Evolutionary conservation across 92 coral and sea anemone species (phyloP).

Genomic region (Paramuricea clavata): DNA sequence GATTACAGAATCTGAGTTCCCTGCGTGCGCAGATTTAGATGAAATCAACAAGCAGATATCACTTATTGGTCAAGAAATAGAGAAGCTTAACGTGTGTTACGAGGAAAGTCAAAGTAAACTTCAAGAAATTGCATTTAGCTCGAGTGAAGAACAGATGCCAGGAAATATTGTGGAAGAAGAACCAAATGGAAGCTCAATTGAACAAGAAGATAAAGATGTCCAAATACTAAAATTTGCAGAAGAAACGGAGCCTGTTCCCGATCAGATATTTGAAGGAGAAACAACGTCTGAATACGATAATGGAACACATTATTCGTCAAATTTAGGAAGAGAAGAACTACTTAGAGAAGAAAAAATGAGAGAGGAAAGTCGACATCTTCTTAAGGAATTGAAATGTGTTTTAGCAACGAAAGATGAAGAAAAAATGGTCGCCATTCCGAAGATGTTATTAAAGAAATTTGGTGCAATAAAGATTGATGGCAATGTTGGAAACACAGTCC

Average conservation of each 20-base stretch:
- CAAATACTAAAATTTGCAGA: slow-evolving; percentile 1
- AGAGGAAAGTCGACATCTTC: slow-evolving; percentile 83
- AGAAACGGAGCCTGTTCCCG: slow-evolving; percentile 38
- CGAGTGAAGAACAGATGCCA: not conserved
- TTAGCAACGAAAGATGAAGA: slow-evolving; percentile 81
- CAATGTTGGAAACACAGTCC: not conserved
- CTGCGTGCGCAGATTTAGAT: not conserved
- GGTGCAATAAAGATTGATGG: not conserved
- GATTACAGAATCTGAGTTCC: slow-evolving; percentile 28
- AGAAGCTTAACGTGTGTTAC: slow-evolving; percentile 79
- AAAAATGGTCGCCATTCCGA: slow-evolving; percentile 81
- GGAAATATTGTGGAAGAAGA: slow-evolving; percentile 28
- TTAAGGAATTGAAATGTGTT: slow-evolving; percentile 86
- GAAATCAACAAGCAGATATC: slow-evolving; percentile 60
- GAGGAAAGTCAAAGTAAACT: slow-evolving; percentile 75
- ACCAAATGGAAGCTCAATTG: not conserved
- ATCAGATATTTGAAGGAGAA: slow-evolving; percentile 91
- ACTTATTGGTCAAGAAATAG: slow-evolving; percentile 73
- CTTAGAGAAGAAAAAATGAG: slow-evolving; percentile 69
- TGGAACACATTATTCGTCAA: slow-evolving; percentile 17
- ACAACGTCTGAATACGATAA: slow-evolving; percentile 49
- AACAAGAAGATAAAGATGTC: slow-evolving; percentile 37
- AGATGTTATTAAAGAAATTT: slow-evolving; percentile 72
- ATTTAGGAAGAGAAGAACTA: slow-evolving; percentile 69
- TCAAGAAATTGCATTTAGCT: slow-evolving; percentile 33